Percentiles rank a stretch among this genome's conserved stretches.
Conservation (phyloP, 2,113 vertebrate genomes). For the Pipra filicauda region DNA sequence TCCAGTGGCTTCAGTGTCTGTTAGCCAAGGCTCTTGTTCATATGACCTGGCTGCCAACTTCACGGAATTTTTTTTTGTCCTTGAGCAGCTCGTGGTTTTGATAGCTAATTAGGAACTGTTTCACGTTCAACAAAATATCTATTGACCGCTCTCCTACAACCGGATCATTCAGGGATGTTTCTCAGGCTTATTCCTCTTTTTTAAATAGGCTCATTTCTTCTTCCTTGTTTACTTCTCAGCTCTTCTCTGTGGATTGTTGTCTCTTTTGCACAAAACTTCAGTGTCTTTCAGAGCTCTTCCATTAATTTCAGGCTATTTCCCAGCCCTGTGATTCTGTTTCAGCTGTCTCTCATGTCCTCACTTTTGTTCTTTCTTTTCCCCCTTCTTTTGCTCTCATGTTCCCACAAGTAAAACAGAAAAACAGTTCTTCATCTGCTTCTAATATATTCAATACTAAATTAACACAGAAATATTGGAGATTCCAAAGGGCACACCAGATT, state of each 20-base stretch:
- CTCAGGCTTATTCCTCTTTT: neutral
- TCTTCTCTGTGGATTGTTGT: neutral
- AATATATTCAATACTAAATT: neutral
- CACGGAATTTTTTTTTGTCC: neutral
- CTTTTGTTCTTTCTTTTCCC: neutral
- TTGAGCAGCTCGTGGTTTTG: neutral
- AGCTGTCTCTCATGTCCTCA: neutral
- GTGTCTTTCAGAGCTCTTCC: neutral
- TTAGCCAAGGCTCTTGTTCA: neutral
- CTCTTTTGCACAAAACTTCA: neutral
- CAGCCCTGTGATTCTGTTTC: neutral
- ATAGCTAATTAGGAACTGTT: neutral
- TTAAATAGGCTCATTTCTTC: neutral
- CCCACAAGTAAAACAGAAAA: neutral
- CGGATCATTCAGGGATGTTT: neutral
- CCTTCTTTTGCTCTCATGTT: neutral
- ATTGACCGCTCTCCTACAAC: neutral
- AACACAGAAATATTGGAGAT: neutral
- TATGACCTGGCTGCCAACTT: neutral
- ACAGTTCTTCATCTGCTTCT: neutral
- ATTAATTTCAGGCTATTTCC: neutral
- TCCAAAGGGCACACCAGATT: neutral
- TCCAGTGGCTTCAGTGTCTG: neutral
- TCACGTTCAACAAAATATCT: neutral
- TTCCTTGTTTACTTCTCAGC: neutral